Evolutionary conservation across 2,113 vertebrate species (phyloP).

Genomic region (Cryptotis parvus): DNA sequence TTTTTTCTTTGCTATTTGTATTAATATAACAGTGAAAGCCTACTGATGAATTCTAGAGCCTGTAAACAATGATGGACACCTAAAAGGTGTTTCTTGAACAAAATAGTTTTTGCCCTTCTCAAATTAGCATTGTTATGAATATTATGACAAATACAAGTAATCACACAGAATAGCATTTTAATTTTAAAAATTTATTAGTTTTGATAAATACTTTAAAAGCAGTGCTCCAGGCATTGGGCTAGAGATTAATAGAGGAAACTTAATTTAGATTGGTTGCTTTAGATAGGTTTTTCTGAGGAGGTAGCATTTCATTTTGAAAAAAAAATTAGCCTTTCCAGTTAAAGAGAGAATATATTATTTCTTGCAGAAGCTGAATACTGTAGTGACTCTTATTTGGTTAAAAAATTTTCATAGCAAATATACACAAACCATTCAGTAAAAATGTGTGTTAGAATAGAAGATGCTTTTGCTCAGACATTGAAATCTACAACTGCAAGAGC

Average conservation of each 20-base stretch:
- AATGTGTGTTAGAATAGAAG: neutral
- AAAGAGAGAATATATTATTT: neutral
- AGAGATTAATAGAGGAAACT: neutral
- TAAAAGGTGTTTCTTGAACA: neutral
- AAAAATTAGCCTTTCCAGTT: neutral
- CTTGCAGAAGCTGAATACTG: neutral
- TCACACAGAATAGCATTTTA: neutral
- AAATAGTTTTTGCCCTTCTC: neutral
- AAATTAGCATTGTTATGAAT: neutral
- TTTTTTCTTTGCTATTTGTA: too few relatives aligned
- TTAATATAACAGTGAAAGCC: neutral
- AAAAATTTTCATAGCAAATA: neutral
- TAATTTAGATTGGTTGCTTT: slow-evolving; percentile 8
- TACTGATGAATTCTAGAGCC: neutral
- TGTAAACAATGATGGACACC: neutral
- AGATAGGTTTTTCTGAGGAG: neutral
- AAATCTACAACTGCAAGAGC: neutral
- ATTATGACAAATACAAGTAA: neutral
- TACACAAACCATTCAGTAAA: neutral
- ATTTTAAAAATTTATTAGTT: neutral
- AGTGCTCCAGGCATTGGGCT: neutral
- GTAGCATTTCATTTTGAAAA: neutral
- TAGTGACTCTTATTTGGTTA: neutral
- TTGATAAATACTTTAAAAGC: slow-evolving; percentile 16
- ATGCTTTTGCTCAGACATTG: neutral